Evolutionary conservation across 2,797 vertebrate species (phyloP).

Genomic region (Anguilla anguilla): DNA sequence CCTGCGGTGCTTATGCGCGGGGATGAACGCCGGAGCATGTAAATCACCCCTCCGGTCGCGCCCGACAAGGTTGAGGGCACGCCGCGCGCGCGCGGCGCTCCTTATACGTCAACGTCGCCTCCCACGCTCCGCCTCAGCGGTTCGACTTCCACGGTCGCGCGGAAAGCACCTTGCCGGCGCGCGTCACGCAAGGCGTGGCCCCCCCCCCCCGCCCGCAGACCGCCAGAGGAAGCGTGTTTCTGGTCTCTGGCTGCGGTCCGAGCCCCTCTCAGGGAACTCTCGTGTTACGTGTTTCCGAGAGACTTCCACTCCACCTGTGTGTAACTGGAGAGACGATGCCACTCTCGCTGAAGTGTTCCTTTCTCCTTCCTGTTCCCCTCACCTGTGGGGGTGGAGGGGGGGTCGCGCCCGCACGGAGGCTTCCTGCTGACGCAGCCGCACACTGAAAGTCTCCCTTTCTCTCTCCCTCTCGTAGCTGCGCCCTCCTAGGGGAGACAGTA

Average conservation of each 20-base stretch:
- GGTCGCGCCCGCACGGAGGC: background rate
- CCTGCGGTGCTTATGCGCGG: constrained; percentile 23
- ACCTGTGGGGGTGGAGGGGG: background rate
- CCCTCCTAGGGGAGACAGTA: constrained; percentile 22
- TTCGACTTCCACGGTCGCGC: background rate
- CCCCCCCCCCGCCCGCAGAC: background rate
- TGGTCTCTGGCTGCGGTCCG: background rate
- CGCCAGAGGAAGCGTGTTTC: background rate
- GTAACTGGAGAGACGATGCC: background rate
- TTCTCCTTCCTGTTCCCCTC: background rate
- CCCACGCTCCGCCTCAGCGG: background rate
- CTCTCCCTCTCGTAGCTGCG: constrained; percentile 22
- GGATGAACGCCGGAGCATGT: constrained; percentile 40
- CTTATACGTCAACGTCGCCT: constrained; percentile 34
- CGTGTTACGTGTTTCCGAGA: background rate
- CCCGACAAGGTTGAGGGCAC: constrained; percentile 34
- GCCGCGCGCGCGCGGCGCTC: constrained; percentile 20
- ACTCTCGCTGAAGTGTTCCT: background rate
- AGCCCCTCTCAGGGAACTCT: constrained; percentile 4
- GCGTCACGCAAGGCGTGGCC: background rate
- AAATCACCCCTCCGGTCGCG: constrained; percentile 45
- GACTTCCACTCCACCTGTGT: background rate
- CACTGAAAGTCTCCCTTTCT: constrained; percentile 9
- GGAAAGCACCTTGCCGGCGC: background rate
- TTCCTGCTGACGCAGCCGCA: background rate